phyloP scores from a whole-genome alignment of 2,113 vertebrate genomes.

The Lipophrys pholis region DNA sequence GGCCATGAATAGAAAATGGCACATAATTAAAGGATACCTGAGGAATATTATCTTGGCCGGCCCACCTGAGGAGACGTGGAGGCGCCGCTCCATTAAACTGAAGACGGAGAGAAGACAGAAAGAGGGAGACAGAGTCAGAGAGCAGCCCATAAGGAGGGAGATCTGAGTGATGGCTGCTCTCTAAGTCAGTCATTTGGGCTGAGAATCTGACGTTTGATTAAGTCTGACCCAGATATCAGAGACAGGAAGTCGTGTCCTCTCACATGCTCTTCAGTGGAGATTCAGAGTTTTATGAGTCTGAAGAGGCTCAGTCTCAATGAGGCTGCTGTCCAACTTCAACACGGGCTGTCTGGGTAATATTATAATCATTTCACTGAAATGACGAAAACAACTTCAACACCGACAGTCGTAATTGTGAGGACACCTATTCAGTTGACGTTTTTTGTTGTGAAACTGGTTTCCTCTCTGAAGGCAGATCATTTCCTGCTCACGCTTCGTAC shows the following conservation, averaged over 20 bases:
- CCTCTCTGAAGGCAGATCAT: too few species aligned
- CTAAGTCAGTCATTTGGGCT: slow-evolving; percentile 69
- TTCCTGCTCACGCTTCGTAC: too few species aligned
- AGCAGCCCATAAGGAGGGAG: slow-evolving; percentile 41
- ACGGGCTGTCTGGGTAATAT: neutral
- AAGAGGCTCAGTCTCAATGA: slow-evolving; percentile 41
- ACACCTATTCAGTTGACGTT: neutral
- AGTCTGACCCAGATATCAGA: slow-evolving; percentile 76
- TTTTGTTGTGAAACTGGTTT: neutral
- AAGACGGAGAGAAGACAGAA: slow-evolving; percentile 25
- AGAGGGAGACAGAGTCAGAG: slow-evolving; percentile 30
- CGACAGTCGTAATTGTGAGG: neutral
- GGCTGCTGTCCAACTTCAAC: slow-evolving; percentile 25
- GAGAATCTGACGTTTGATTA: slow-evolving; percentile 75
- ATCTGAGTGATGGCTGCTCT: slow-evolving; percentile 71
- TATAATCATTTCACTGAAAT: neutral
- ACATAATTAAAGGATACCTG: slow-evolving; percentile 81
- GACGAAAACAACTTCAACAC: neutral
- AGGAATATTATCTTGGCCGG: slow-evolving; percentile 71
- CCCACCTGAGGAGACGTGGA: slow-evolving; percentile 64
- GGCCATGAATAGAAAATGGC: slow-evolving; percentile 80
- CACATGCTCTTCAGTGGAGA: slow-evolving; percentile 41
- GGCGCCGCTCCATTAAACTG: slow-evolving; percentile 59
- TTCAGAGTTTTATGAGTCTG: slow-evolving; percentile 33
- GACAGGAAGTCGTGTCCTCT: slow-evolving; percentile 55